Evolutionary conservation across 2,888 invertebrate genomes (phyloP).

Genomic region (Caenorhabditis sp.): DNA sequence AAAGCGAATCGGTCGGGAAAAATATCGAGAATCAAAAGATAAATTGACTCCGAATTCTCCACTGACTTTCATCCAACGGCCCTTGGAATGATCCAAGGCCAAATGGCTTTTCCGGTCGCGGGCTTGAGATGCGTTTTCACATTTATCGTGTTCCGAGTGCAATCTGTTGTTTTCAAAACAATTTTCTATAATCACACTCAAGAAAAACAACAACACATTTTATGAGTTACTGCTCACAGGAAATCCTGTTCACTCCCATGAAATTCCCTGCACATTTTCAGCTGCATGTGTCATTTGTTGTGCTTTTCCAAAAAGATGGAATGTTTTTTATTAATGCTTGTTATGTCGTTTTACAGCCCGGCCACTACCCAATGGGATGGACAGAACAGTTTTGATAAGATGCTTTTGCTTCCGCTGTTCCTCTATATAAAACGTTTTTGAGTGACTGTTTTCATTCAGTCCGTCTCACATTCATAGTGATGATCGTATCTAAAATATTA

Average conservation of each 20-base stretch:
- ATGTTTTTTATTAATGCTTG: conserved; percentile 4
- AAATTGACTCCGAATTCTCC: no score
- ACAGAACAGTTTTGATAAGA: conserved; percentile 2
- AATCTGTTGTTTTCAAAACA: neutral
- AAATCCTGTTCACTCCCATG: conserved; percentile 13
- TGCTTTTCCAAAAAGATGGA: neutral
- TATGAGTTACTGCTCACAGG: neutral
- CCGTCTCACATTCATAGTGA: neutral
- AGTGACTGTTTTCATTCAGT: neutral
- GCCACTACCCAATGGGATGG: conserved; percentile 14
- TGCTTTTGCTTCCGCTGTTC: conserved; percentile 3
- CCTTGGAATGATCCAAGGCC: no score
- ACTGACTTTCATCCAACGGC: no score
- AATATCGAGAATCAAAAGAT: no score
- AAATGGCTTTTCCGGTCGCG: no score
- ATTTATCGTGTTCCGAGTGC: no score
- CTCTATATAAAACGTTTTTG: neutral
- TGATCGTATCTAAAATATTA: neutral
- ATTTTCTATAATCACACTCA: neutral
- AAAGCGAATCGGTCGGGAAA: no score
- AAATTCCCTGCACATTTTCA: neutral
- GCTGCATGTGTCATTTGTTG: conserved; percentile 12
- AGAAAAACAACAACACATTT: neutral
- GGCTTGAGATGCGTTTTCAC: no score
- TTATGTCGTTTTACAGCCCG: conserved; percentile 4